Evolutionary conservation across 2,888 invertebrate species (phyloP).

Genomic region (Saturnia japonica): DNA sequence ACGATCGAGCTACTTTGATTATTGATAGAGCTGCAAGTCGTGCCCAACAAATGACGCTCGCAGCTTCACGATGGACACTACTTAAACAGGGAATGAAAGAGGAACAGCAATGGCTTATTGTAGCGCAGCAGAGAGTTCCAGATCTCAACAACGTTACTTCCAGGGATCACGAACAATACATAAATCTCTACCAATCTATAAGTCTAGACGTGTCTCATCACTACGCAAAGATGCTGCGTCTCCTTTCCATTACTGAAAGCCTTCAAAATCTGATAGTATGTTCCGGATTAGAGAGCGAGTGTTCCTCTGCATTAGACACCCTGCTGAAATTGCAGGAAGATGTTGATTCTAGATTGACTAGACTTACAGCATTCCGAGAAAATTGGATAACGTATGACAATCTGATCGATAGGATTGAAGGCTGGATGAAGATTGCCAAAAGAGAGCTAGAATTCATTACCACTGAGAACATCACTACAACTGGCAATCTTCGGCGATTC

Average conservation of each 20-base stretch:
- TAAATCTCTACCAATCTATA: constrained; percentile 90
- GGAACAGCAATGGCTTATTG: constrained; percentile 91
- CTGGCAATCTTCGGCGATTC: constrained; percentile 89
- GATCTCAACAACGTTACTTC: constrained; percentile 91
- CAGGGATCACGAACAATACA: constrained; percentile 92
- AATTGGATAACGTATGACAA: constrained; percentile 89
- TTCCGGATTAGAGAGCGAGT: constrained; percentile 87
- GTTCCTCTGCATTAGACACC: constrained; percentile 87
- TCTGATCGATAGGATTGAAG: constrained; percentile 87
- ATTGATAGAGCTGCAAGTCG: constrained; percentile 91
- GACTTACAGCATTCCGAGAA: constrained; percentile 88
- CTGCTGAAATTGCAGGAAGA: constrained; percentile 88
- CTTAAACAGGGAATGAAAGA: constrained; percentile 91
- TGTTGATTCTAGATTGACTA: constrained; percentile 86
- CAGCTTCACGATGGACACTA: constrained; percentile 92
- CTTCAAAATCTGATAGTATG: constrained; percentile 89
- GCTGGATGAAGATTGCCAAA: constrained; percentile 89
- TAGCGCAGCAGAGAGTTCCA: constrained; percentile 92
- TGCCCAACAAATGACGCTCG: constrained; percentile 91
- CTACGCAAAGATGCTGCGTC: constrained; percentile 88
- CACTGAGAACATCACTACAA: constrained; percentile 83
- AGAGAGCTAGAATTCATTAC: constrained; percentile 86
- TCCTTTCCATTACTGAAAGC: constrained; percentile 87
- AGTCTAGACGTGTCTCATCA: constrained; percentile 90
- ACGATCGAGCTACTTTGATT: constrained; percentile 88